A percentile compares a stretch with the other conserved stretches of the same genome.
These are phyloP conservation scores for Bicyclus anynana DNA, from an alignment of 1,140 invertebrate genomes.

Conservation along the genomic window DNA sequence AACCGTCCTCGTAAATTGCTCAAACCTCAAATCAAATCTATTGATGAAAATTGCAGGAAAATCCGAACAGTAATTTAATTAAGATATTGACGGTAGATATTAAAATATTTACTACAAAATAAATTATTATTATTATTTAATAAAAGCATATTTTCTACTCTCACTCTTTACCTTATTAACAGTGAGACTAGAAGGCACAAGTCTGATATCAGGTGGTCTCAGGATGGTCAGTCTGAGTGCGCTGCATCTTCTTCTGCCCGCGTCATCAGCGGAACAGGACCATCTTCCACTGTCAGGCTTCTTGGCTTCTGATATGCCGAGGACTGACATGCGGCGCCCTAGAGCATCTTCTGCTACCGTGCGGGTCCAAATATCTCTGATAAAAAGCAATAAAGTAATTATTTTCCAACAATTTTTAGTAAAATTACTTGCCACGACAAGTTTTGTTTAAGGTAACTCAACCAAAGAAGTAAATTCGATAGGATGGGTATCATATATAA, in stretches of 20 bases:
- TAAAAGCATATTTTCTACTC: background rate
- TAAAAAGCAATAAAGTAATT: constrained; percentile 22
- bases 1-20: too few species aligned
- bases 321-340: constrained; percentile 82
- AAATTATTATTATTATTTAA: too few species aligned
- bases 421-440: too few species aligned
- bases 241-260: constrained; percentile 85
- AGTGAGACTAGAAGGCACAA: constrained; percentile 85
- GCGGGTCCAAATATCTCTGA: constrained; percentile 80
- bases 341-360: constrained; percentile 80
- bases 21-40: too few species aligned
- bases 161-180: constrained; percentile 81
- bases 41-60: too few species aligned
- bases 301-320: constrained; percentile 83
- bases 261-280: constrained; percentile 85
- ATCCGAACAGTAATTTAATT: too few species aligned
- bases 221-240: constrained; percentile 82
- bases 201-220: constrained; percentile 82
- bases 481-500: too few species aligned
- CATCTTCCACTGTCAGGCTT: constrained; percentile 84
- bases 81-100: too few species aligned
- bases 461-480: too few species aligned
- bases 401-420: background rate
- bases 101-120: too few species aligned
- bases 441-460: too few species aligned